Percentiles rank a stretch among this genome's conserved stretches.
Evolutionary conservation across 2,797 vertebrate species (phyloP).

Genomic region (Thalassophryne amazonica): DNA sequence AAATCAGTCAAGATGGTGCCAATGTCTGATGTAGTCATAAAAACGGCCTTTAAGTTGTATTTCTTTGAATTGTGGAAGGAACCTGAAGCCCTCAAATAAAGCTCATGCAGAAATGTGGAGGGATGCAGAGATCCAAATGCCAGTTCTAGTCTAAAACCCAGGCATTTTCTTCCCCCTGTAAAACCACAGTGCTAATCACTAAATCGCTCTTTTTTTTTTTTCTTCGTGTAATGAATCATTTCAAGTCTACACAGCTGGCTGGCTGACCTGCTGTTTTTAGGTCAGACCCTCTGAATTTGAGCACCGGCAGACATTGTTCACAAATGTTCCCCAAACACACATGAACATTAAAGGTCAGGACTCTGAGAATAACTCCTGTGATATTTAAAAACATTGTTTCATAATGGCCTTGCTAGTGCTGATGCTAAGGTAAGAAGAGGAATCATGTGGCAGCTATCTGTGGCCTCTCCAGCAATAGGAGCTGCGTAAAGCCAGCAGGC

Average conservation of each 20-base stretch:
- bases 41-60: too few species aligned
- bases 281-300: constrained; percentile 9
- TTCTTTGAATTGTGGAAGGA: too few species aligned
- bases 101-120: too few species aligned
- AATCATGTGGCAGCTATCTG: constrained; percentile 44
- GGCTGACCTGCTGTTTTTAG: constrained; percentile 20
- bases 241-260: neutral
- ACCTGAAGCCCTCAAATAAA: too few species aligned
- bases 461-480: constrained; percentile 46
- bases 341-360: constrained; percentile 62
- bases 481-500: constrained; percentile 30
- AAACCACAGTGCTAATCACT: neutral
- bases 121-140: too few species aligned
- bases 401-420: constrained; percentile 13
- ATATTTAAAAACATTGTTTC: constrained; percentile 65
- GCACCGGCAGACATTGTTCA: constrained; percentile 49
- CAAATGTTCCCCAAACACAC: constrained; percentile 67
- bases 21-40: too few species aligned
- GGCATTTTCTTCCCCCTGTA: too few species aligned
- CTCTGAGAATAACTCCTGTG: constrained; percentile 62
- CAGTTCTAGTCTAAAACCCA: too few species aligned
- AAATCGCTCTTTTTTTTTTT: constrained; percentile 5
- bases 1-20: too few species aligned
- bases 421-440: constrained; percentile 51
- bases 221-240: neutral